These are phyloP conservation scores for Rhingia rostrata DNA, from an alignment of 2,888 invertebrate genomes.

Conservation along the genomic window DNA sequence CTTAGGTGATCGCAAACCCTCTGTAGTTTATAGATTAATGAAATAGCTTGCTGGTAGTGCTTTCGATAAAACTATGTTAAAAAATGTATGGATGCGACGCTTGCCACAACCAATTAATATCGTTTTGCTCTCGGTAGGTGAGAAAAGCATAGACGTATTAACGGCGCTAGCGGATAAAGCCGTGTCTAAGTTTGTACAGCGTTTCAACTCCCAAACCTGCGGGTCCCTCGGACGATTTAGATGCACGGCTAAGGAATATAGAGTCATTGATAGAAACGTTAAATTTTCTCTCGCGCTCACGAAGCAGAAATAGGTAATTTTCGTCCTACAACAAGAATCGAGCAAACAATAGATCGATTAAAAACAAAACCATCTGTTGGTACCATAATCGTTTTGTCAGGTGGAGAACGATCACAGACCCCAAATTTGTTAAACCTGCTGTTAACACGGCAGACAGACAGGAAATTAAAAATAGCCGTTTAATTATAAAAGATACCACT, in stretches of 20 bases:
- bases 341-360: constrained; percentile 1
- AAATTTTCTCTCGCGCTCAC: not conserved
- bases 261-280: constrained; percentile 11
- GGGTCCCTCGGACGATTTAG: no score
- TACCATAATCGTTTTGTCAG: constrained; percentile 28
- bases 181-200: constrained; percentile 1
- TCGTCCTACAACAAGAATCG: not conserved
- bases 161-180: no score
- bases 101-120: no score
- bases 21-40: no score
- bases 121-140: no score
- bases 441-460: constrained; percentile 37
- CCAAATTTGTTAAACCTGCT: constrained; percentile 29
- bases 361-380: constrained; percentile 7
- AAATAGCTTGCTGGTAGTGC: no score
- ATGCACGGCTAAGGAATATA: not conserved
- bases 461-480: constrained; percentile 6
- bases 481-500: constrained; percentile 32
- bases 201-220: not conserved
- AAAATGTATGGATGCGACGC: no score
- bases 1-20: no score
- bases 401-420: not conserved
- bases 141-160: no score
- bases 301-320: no score
- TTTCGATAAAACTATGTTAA: no score